Conservation (phyloP, 1,140 invertebrate species). For the Lerema accius region DNA sequence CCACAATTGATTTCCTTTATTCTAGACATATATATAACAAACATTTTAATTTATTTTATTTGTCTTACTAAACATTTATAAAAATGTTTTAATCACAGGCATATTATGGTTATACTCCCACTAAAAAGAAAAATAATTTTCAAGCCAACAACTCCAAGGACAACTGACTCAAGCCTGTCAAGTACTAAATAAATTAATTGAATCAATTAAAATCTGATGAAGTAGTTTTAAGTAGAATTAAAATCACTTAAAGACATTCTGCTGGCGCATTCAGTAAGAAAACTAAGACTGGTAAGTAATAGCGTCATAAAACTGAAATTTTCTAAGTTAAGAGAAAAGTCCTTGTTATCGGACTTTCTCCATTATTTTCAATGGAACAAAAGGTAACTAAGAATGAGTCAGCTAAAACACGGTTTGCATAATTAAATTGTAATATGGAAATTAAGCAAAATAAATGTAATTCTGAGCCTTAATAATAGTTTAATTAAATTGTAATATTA, state of each 20-base stretch:
- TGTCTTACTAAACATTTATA: too few relatives aligned
- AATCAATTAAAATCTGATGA: not conserved
- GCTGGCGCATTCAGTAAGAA: not conserved
- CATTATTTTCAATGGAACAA: not conserved
- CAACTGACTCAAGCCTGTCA: too few relatives aligned
- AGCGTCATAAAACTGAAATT: slow-evolving; percentile 3
- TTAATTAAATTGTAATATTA: too few relatives aligned
- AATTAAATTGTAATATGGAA: not conserved
- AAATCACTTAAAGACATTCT: not conserved
- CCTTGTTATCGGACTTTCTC: slow-evolving; percentile 3
- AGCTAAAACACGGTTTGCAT: not conserved
- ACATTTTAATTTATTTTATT: too few relatives aligned
- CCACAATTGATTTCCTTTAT: too few relatives aligned
- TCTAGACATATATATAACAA: too few relatives aligned
- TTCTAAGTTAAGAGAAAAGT: slow-evolving; percentile 11
- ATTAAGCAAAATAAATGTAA: not conserved
- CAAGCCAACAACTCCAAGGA: too few relatives aligned
- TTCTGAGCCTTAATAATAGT: not conserved
- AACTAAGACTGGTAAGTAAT: slow-evolving; percentile 4
- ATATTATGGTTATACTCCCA: too few relatives aligned
- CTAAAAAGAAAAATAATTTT: too few relatives aligned
- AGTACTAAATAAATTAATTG: not conserved
- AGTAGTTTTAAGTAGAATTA: not conserved
- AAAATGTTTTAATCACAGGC: too few relatives aligned
- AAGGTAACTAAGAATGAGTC: not conserved